Evolutionary conservation across 2,797 vertebrate species (phyloP).

Genomic region (Gymnoscopelus braueri): DNA sequence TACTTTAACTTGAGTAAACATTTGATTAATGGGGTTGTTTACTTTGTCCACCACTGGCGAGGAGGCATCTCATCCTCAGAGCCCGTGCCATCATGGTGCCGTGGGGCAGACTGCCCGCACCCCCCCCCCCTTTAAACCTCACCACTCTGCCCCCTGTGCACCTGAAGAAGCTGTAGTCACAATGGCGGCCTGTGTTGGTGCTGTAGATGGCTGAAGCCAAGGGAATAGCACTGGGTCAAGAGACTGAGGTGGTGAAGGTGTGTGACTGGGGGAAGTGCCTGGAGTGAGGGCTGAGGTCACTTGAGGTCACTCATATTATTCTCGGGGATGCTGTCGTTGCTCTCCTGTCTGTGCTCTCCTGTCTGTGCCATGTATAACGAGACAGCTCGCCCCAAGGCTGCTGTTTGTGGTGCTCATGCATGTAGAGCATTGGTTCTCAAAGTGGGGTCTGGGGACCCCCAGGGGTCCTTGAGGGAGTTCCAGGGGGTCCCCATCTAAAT

Average conservation of each 20-base stretch:
- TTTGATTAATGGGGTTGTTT: no score
- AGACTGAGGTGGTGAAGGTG: slow-evolving; percentile 84
- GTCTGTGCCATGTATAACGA: slow-evolving; percentile 95
- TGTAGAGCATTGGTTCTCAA: slow-evolving; percentile 97
- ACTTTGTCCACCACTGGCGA: slow-evolving; percentile 51
- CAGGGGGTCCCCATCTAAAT: no score
- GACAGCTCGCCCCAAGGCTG: slow-evolving; percentile 89
- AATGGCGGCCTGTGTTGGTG: slow-evolving; percentile 77
- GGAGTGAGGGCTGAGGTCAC: slow-evolving; percentile 58
- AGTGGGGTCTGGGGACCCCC: no score
- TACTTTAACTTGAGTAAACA: no score
- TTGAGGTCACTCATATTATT: slow-evolving; percentile 73
- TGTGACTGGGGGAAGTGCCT: slow-evolving; percentile 82
- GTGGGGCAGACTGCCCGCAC: slow-evolving; percentile 78
- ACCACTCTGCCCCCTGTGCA: slow-evolving; percentile 74
- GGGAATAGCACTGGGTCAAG: slow-evolving; percentile 68
- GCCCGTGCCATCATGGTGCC: slow-evolving; percentile 89
- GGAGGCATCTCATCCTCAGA: slow-evolving; percentile 95
- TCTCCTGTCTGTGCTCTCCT: slow-evolving; percentile 96
- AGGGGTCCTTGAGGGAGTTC: no score
- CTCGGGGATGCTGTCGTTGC: slow-evolving; percentile 91
- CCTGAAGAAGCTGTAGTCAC: slow-evolving; percentile 70
- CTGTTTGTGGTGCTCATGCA: slow-evolving; percentile 95
- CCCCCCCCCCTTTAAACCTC: slow-evolving; percentile 92
- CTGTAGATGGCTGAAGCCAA: slow-evolving; percentile 60